Evolutionary conservation across 2,888 invertebrate genomes (phyloP), one percentile per base, ranked within the genome.

Genomic region (Esperia sulphurella): DNA sequence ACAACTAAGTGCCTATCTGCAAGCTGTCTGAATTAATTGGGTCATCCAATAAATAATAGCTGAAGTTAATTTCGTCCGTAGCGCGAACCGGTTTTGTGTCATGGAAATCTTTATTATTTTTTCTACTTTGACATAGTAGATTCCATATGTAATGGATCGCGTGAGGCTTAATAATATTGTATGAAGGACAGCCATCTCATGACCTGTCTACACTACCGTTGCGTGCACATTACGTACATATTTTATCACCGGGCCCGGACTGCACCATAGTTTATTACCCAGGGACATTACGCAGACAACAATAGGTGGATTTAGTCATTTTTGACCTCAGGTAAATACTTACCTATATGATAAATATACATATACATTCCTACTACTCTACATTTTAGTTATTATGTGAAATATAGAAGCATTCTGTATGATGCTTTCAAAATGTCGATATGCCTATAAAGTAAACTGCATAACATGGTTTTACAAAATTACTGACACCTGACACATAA

Each of bases 161-260:
- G 57, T 58, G 54, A 53, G 49, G 12, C 40, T 39, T 35, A 41
- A 49, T 46, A 30, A 39, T 33, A 35, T 44, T 39, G 12, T 33
- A 13, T 30, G 38, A 44, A 12, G 43, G 41, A 28, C 43, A 37
- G 14, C 41, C 46, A 30, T 35, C 51, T 35, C n/a, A 6, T 49
- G 46, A 47, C 51, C 56, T 53, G 51, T 52, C 55, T 52, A 57
- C 53, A 52, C 51, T 44, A 47, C 47, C 50, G 50, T 56, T 52
- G 53, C 57, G 58, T 55, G 65, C 58, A 57, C 54, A 61, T 57
- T 59, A 55, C 56, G 57, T 67, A 58, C 59, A 67, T 67, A 57
- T 65, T 67, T 68, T 59, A 67, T 63, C 51, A 65, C 57, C 50
- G 46, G 49, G 49, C 57, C 55, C 58, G 56, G 55, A 57, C 54